Evolutionary conservation across 1,140 invertebrate genomes (phyloP).

Genomic region (Gyrodactylus salaris): DNA sequence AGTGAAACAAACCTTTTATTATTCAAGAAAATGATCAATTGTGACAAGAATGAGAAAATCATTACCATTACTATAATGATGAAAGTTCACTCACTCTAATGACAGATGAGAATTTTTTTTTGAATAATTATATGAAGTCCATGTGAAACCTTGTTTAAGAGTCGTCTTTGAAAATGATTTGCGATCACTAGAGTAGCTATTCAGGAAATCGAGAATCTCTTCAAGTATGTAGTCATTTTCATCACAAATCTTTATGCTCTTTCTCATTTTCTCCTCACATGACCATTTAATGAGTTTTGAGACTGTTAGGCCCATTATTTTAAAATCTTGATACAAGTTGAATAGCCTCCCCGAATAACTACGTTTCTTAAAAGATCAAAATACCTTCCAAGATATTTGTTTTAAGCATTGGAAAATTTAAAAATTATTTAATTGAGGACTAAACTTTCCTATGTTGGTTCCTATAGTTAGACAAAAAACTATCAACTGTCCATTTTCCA

Average conservation of each 20-base stretch:
- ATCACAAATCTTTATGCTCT: not conserved
- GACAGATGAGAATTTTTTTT: not conserved
- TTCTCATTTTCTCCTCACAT: not conserved
- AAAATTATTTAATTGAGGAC: not conserved
- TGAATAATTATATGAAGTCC: not conserved
- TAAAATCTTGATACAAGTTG: not conserved
- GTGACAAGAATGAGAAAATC: too few relatives aligned
- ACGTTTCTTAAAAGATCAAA: not conserved
- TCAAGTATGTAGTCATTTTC: not conserved
- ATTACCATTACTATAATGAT: too few relatives aligned
- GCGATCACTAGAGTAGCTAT: not conserved
- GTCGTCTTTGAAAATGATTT: not conserved
- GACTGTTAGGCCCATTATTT: not conserved
- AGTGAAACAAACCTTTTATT: not conserved
- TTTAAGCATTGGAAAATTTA: not conserved
- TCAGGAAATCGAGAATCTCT: not conserved
- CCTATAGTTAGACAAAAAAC: too few relatives aligned
- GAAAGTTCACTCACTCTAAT: too few relatives aligned
- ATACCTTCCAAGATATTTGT: not conserved
- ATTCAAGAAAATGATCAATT: too few relatives aligned
- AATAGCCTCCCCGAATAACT: not conserved
- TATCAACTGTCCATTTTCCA: not conserved
- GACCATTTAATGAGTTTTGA: not conserved
- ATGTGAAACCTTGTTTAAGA: not conserved
- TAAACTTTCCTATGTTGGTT: not conserved